phyloP scores from a whole-genome alignment of 2,888 invertebrate species.

The Tanaodytes sp. region DNA sequence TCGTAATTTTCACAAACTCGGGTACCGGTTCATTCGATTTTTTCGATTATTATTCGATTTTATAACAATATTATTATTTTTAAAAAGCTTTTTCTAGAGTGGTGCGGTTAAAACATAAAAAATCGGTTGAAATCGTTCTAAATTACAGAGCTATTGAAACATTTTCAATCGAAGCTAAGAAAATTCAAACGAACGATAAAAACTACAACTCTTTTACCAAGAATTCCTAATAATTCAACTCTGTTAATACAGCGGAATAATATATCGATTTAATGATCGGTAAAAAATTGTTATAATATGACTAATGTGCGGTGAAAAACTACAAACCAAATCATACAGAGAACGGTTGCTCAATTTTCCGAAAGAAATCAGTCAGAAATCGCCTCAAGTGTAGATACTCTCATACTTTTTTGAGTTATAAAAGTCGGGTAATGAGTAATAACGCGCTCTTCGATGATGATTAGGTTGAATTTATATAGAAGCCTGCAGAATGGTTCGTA shows the following conservation, averaged over 20 bases:
- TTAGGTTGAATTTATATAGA: slow-evolving; percentile 23
- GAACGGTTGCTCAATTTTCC: slow-evolving; percentile 11
- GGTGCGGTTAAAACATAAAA: not conserved
- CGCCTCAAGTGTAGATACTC: slow-evolving; percentile 24
- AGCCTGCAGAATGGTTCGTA: slow-evolving; percentile 12
- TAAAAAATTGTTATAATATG: no score
- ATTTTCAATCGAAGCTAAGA: no score
- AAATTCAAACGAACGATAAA: not conserved
- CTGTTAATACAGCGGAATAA: no score
- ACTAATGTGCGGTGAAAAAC: not conserved
- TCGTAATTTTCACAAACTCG: slow-evolving; percentile 35
- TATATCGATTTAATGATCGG: no score
- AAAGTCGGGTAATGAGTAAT: slow-evolving; percentile 25
- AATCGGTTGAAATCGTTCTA: no score
- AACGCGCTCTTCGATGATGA: slow-evolving; percentile 9
- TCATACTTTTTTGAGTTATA: slow-evolving; percentile 31
- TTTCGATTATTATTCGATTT: no score
- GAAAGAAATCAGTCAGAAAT: slow-evolving; percentile 21
- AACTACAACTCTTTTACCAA: no score
- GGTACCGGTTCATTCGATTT: slow-evolving; percentile 16
- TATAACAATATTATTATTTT: no score
- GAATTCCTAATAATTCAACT: no score
- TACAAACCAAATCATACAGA: not conserved
- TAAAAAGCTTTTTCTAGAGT: no score
- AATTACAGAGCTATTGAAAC: no score